Base-by-base conservation (phyloP, 2,113 vertebrate genomes). In the Carollia perspicillata region DNA sequence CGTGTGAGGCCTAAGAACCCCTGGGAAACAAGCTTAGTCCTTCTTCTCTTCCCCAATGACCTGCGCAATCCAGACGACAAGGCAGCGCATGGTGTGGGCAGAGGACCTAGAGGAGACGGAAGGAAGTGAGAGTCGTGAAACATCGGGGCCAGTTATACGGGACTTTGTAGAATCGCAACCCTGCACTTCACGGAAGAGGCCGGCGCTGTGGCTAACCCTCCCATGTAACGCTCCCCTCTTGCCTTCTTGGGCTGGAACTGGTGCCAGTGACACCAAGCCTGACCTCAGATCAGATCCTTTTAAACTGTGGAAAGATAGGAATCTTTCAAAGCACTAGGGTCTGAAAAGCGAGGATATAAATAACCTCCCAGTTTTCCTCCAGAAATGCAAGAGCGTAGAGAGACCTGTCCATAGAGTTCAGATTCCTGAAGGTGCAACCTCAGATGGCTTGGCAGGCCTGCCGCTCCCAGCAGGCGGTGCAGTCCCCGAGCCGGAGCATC, bases 401-500 rank as follows among this genome's bases (percentile, higher is more conserved):
- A 42, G 35, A 13, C 22, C 8, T 1, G 3, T 23, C 18, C 60
- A 1, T 49, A 1, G 63, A 23, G 8, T 84, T 88, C 23, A 35
- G 30, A 23, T 40, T 30, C 30, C 35, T 11, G 3, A 8, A 69
- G 42, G n/a, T 0, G 1, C 35, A 7, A 4, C 42, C 26, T 63
- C 49, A 1, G 18, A 8, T 0, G 22, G 26, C 51, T 9, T 6
- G 12, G n/a, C 20, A 1, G 42, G 44, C 12, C 6, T 42, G 4
- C 6, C 10, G 0, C 6, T 2, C 37, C n/a, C 10, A 7, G 30
- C n/a, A 0, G 1, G 23, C 12, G 8, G 5, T 5, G 3, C 26
- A 6, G 30, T 22, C 30, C 4, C 16, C 18, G 1, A 0, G 0
- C 11, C 37, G 17, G 5, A 8, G 4, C 17, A 6, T n/a, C 40